Evolutionary conservation across 1,140 invertebrate genomes (phyloP), one percentile per base, ranked within the genome.

Genomic region (Drosophila bocqueti): DNA sequence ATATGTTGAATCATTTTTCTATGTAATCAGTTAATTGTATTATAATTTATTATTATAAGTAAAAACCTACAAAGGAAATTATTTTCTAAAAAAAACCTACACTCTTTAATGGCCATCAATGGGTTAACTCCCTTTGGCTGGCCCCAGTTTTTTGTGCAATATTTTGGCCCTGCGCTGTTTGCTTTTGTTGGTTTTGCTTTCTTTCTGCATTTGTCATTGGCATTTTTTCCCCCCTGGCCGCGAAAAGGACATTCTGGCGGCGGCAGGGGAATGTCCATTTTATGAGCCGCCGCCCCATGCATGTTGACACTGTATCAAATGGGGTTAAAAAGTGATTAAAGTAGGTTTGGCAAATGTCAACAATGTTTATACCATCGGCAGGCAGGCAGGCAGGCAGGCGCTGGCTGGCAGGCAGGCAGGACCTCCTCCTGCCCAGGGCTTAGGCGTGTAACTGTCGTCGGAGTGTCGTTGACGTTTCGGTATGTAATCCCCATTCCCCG

Each of bases 251-350:
- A 31, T 29, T 42, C 46, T 16, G 24, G 1, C 4, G 21, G 38
- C 29, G n/a, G 50, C 4, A 18, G 45, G 71, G 69, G 73, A 63
- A 49, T 85, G 85, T 82, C 67, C 85, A 90, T 89, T 89, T 89
- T 90, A 89, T 89, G 85, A 90, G 84, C 63, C 80, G 83, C 74
- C 74, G 47, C 47, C 67, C 63, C 78, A 66, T 90, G 79, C 85
- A 81, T 85, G 85, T 85, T 91, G 90, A 83, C 85, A 92, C 90
- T 91, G 90, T 92, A 92, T 92, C 86, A 92, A 92, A 92, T 92
- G 91, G 91, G 91, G 91, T 92, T 92, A 92, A 92, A 92, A 92
- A 92, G 90, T 92, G 91, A 92, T 92, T 92, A 92, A 92, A 92
- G 84, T 92, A 91, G 90, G 86, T 92, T 91, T 92, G 87, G 83